Evolutionary conservation across 2,888 invertebrate species (phyloP).

Genomic region (Cephus rjabovi): DNA sequence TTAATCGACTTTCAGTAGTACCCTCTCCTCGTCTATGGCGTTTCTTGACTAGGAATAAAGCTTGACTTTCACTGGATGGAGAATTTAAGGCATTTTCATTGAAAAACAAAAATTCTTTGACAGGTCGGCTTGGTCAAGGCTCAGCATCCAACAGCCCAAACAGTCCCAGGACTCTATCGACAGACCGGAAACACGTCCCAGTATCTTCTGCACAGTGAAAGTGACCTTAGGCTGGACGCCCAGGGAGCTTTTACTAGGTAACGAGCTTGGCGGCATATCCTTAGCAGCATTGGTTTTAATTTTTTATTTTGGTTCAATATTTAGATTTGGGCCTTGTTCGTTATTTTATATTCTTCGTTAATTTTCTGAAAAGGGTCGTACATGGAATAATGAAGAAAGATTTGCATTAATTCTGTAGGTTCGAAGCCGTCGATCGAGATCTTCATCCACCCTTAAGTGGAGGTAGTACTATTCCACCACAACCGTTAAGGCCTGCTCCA

Average conservation of each 20-base stretch:
- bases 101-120: constrained; percentile 2
- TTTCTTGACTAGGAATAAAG: background rate
- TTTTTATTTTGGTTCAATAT: background rate
- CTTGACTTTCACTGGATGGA: background rate
- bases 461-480: constrained; percentile 71
- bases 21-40: background rate
- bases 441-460: constrained; percentile 54
- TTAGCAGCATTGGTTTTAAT: background rate
- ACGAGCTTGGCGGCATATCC: background rate
- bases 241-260: constrained; percentile 63
- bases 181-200: constrained; percentile 57
- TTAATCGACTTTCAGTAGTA: background rate
- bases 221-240: constrained; percentile 60
- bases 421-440: constrained; percentile 61
- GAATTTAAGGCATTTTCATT: background rate
- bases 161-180: constrained; percentile 58
- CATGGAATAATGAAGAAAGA: background rate
- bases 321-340: background rate
- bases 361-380: background rate
- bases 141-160: constrained; percentile 61
- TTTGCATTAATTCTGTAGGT: constrained; percentile 39
- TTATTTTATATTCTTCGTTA: background rate
- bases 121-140: constrained; percentile 64
- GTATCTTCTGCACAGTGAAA: constrained; percentile 60
- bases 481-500: constrained; percentile 75